Base-by-base conservation (phyloP, 2,113 vertebrate species). In the Asarcornis scutulata region DNA sequence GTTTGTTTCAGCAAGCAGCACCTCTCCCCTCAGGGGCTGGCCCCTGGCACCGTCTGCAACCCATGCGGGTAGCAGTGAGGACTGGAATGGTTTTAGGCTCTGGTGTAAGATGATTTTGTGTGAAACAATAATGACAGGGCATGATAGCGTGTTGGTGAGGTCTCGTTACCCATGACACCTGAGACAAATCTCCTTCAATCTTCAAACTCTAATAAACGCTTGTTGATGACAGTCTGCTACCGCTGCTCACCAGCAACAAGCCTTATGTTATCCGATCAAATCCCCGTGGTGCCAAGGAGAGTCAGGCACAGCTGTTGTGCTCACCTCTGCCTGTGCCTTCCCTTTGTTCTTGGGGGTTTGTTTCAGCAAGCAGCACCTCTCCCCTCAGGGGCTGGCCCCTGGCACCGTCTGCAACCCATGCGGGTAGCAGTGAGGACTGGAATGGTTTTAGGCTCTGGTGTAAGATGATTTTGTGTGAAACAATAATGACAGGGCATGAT, bases 401-500 rank as follows among this genome's bases (percentile, higher is more conserved):
- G 42, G 6, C 27, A 18, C 1, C 2, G 17, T 38, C 36, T 38
- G 74, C 42, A 7, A 9, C 1, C 36, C 3, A 2, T 17, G 18
- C 29, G 4, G 2, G 25, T 34, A 17, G 9, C 60, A 44, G 68
- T 3, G 1, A 52, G 31, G 44, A 8, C 50, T 6, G 5, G 44
- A 27, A 22, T 32, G 26, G 10, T 15, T n/a, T 25, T 2, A 34
- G 44, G 16, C 13, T 59, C n/a, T 32, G 18, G 1, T 26, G 29
- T 25, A 22, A 84, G 59, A 53, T 6, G 50, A 53, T 63, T 71
- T 38, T 36, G 25, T 11, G 31, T 26, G 25, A 75, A 74, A 83
- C 0, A 1, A 69, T 21, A 80, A 17, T 10, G 34, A 32, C 55
- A 69, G 73, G 1, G 0, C 1, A 4, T 15, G 52, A 48, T 27